Conservation (phyloP, 2,888 invertebrate species). For the Eupithecia exiguata region DNA sequence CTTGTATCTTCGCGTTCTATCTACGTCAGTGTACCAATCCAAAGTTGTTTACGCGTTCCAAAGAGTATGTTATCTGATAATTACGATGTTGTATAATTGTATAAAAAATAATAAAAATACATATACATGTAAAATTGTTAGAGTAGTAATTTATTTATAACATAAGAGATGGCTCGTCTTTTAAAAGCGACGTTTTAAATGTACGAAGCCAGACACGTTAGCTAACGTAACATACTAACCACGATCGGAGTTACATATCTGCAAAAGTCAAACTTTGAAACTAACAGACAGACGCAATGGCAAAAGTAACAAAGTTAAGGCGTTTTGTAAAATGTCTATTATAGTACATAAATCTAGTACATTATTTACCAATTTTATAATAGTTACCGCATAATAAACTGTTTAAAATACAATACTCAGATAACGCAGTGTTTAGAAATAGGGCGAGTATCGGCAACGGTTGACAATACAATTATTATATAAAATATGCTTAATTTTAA, state of each 20-base stretch:
- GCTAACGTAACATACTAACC: conserved; percentile 71
- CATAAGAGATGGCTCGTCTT: conserved; percentile 73
- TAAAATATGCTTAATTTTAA: conserved; percentile 73
- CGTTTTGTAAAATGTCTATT: conserved; percentile 65
- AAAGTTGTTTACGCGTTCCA: conserved; percentile 80
- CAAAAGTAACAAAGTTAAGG: conserved; percentile 78
- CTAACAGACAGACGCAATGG: conserved; percentile 53
- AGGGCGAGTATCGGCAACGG: conserved; percentile 80
- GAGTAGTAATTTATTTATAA: conserved; percentile 80
- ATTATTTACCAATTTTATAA: conserved; percentile 31
- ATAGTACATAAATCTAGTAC: conserved; percentile 33
- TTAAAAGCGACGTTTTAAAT: conserved; percentile 79
- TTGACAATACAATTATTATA: conserved; percentile 77
- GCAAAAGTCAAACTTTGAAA: conserved; percentile 79
- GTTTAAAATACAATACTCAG: conserved; percentile 65
- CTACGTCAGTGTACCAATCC: conserved; percentile 64
- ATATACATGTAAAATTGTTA: conserved; percentile 81
- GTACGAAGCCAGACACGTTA: conserved; percentile 65
- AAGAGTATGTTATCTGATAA: conserved; percentile 79
- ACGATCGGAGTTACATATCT: conserved; percentile 50
- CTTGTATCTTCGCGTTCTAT: conserved; percentile 28
- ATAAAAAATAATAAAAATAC: conserved; percentile 77
- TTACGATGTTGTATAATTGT: conserved; percentile 80
- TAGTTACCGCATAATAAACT: conserved; percentile 49
- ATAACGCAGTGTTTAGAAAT: conserved; percentile 66